Evolutionary conservation across 2,113 vertebrate species (phyloP).

Genomic region (Atherinomorus stipes): DNA sequence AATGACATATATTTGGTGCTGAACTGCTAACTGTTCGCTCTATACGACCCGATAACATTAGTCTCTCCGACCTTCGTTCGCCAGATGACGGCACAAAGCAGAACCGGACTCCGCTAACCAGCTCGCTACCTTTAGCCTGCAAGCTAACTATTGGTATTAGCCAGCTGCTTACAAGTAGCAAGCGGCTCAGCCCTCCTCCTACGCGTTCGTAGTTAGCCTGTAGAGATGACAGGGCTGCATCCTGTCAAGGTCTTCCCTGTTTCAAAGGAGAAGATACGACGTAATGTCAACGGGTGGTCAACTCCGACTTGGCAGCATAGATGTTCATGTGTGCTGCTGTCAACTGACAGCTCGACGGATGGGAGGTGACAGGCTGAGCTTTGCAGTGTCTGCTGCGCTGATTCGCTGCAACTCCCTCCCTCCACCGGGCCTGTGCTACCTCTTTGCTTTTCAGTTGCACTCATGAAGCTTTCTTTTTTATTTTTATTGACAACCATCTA

Average conservation of each 20-base stretch:
- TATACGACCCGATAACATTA: slow-evolving; percentile 27
- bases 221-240: slow-evolving; percentile 28
- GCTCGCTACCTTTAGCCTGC: slow-evolving; percentile 51
- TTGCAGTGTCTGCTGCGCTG: slow-evolving; percentile 60
- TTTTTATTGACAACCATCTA: no score
- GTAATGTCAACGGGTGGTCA: slow-evolving; percentile 14
- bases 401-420: slow-evolving; percentile 62
- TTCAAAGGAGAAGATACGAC: slow-evolving; percentile 10
- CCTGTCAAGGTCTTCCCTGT: slow-evolving; percentile 45
- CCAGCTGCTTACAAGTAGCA: slow-evolving; percentile 35
- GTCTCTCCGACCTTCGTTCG: slow-evolving; percentile 65
- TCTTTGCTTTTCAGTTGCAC: slow-evolving; percentile 7
- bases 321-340: slow-evolving; percentile 70
- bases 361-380: slow-evolving; percentile 68
- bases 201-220: slow-evolving; percentile 45
- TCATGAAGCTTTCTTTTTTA: neutral
- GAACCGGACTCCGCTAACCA: slow-evolving; percentile 33
- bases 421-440: slow-evolving; percentile 23
- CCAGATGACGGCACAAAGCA: slow-evolving; percentile 44
- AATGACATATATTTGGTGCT: slow-evolving; percentile 6
- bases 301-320: slow-evolving; percentile 44
- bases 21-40: slow-evolving; percentile 6
- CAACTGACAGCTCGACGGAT: slow-evolving; percentile 75
- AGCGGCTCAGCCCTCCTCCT: slow-evolving; percentile 43
- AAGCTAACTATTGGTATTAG: slow-evolving; percentile 44